phyloP scores from a whole-genome alignment of 2,797 vertebrate genomes.

The Pagetopsis macropterus region DNA sequence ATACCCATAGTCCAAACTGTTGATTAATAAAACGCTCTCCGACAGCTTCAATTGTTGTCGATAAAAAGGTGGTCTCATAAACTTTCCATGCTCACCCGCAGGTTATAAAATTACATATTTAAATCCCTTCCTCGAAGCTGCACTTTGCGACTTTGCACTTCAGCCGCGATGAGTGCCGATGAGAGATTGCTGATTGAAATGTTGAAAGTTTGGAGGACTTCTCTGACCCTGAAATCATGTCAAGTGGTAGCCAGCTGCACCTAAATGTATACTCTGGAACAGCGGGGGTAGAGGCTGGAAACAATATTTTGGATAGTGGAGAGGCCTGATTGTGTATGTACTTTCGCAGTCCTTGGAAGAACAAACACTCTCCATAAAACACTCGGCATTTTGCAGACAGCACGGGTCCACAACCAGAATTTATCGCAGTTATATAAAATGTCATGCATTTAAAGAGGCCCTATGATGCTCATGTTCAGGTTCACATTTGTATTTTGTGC shows the following conservation, averaged over 20 bases:
- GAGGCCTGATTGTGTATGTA: conserved; percentile 3
- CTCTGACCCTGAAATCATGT: not conserved
- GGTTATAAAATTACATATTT: not conserved
- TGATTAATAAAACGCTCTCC: not conserved
- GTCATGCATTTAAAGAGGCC: not conserved
- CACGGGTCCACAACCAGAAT: too few species aligned
- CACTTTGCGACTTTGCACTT: not conserved
- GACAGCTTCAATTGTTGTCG: not conserved
- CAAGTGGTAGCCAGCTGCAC: not conserved
- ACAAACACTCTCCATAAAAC: too few species aligned
- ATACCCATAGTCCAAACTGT: not conserved
- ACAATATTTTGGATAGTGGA: not conserved
- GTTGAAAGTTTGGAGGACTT: not conserved
- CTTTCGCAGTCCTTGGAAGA: not conserved
- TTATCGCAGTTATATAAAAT: not conserved
- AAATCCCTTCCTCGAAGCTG: not conserved
- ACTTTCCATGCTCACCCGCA: not conserved
- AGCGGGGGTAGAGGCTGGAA: not conserved
- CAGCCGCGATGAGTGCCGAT: not conserved
- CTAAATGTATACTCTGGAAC: not conserved
- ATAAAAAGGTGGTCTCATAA: not conserved
- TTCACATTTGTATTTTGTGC: too few species aligned
- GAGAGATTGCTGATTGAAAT: not conserved
- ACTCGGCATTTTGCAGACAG: not conserved
- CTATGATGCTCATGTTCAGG: too few species aligned